Conservation (phyloP, 2,113 vertebrate species). For the Onychorhynchus coronatus region DNA sequence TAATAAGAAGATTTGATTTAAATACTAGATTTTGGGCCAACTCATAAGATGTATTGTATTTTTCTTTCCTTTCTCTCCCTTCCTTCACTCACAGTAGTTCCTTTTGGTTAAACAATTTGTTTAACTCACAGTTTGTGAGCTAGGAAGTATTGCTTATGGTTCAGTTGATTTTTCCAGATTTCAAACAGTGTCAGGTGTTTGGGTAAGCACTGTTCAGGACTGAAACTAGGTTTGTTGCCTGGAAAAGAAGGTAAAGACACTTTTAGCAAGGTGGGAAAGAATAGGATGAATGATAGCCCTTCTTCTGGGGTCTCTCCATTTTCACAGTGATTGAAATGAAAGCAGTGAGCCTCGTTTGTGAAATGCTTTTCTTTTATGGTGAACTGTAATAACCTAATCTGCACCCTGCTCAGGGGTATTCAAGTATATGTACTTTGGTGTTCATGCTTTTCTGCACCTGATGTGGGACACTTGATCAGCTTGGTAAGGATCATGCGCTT, state of each 20-base stretch:
- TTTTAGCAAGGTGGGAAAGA: neutral
- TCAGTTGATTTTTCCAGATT: neutral
- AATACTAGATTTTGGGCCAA: neutral
- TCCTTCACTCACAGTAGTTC: neutral
- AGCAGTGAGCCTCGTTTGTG: neutral
- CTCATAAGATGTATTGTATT: neutral
- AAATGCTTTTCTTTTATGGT: neutral
- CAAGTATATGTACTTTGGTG: neutral
- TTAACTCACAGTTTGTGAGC: neutral
- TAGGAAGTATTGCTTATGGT: neutral
- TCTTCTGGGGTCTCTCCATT: neutral
- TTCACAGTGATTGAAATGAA: neutral
- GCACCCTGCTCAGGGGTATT: neutral
- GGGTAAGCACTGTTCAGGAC: neutral
- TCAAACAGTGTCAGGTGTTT: neutral
- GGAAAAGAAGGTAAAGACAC: neutral
- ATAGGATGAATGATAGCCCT: neutral
- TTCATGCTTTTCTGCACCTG: neutral
- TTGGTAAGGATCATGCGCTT: neutral
- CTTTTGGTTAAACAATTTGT: neutral
- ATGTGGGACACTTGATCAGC: neutral
- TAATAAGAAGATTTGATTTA: neutral
- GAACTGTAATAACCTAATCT: neutral
- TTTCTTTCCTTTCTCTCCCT: neutral
- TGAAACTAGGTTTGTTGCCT: neutral